Evolutionary conservation across 37 sponge, comb jelly and placozoan genomes (phyloP), one percentile per base, ranked within the genome.

Genomic region (Cladorhizidae sp.): DNA sequence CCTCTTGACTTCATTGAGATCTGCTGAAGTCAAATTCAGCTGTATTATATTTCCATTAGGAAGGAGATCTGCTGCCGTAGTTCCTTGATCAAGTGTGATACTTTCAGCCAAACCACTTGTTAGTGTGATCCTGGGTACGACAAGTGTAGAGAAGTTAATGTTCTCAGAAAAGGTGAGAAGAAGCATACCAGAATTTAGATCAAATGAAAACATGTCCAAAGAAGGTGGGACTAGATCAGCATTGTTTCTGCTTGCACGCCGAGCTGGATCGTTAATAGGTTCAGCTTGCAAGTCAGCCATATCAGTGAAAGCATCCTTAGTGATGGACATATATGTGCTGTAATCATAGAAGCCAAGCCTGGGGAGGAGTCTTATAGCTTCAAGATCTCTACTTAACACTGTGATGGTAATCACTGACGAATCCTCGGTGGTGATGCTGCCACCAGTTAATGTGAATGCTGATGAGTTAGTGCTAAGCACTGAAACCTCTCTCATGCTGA

Each of bases 151-250:
- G 28, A 78, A 17, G 1, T 59, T 70, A 29, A 96, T 72, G 62
- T 85, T 51, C 62, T 96, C 96, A 56, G 91, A 86, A 77, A 88
- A 96, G 1, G 89, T 87, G 49, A 96, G 79, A 33, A 68, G 35
- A 22, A 96, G 6, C 6, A 29, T 39, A 17, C 88, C 93, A 9
- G 21, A 26, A 51, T 96, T 67, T 51, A 87, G 42, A 49, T 96
- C 91, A 55, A 96, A 65, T 5, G 38, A 65, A 70, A 90, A 96
- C 1, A 69, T 28, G 29, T 67, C 70, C 40, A 93, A 79, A 21
- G 22, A 72, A 38, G 96, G 96, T 78, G 90, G 93, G 14, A 87
- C 83, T 0, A 93, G 73, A 76, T 96, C 96, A 58, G 93, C 90
- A 62, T 74, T 74, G 72, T 90, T 86, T 15, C 40, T 73, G 31